These are phyloP conservation scores for Hyla sarda DNA, from an alignment of 2,113 vertebrate genomes.

Conservation along the genomic window DNA sequence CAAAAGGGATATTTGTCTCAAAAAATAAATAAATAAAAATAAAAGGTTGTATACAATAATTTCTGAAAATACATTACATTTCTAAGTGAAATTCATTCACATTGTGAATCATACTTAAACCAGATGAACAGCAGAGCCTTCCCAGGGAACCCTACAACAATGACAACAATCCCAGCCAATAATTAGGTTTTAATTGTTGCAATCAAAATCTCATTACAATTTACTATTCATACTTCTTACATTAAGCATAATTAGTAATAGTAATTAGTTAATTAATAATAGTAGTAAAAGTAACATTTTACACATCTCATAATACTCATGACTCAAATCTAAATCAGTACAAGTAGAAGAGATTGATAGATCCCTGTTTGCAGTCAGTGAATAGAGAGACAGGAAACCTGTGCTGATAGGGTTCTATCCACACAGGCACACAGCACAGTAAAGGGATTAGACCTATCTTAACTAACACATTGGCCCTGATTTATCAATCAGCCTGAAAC, in stretches of 20 bases:
- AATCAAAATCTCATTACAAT: constrained; percentile 14
- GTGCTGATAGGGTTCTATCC: too few species aligned
- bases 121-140: background rate
- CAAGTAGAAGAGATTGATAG: background rate
- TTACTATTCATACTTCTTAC: background rate
- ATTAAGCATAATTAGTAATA: background rate
- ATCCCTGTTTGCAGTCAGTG: background rate
- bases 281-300: too few species aligned
- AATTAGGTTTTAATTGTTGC: constrained; percentile 4
- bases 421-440: too few species aligned
- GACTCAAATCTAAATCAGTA: background rate
- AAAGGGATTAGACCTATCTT: too few species aligned
- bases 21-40: too few species aligned
- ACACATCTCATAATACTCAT: background rate
- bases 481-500: too few species aligned
- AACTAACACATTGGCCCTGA: too few species aligned
- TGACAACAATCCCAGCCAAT: background rate
- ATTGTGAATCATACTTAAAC: background rate
- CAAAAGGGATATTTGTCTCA: too few species aligned
- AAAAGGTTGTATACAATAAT: too few species aligned
- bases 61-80: too few species aligned
- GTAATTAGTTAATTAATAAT: too few species aligned
- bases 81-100: background rate
- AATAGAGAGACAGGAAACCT: too few species aligned
- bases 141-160: background rate